Evolutionary conservation across 1,140 invertebrate genomes (phyloP).

Genomic region (Bombus turneri): DNA sequence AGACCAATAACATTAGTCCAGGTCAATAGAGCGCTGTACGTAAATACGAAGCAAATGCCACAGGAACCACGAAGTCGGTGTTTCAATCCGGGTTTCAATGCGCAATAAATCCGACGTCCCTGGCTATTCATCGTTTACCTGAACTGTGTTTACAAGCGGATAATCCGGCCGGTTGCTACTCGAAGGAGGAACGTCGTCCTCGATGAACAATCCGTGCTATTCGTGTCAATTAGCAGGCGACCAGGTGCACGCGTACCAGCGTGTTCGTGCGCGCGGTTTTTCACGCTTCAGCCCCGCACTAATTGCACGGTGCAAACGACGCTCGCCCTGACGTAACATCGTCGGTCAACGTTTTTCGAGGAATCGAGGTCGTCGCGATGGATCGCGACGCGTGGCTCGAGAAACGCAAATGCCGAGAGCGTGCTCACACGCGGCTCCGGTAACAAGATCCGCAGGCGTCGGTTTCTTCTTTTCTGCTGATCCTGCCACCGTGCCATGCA

Average conservation of each 20-base stretch:
- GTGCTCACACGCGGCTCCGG: conserved; percentile 7
- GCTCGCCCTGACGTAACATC: conserved; percentile 21
- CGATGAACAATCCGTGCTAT: conserved; percentile 58
- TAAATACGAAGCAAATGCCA: no score
- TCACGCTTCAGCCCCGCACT: conserved; percentile 33
- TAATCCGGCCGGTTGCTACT: conserved; percentile 36
- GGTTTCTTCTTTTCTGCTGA: conserved; percentile 46
- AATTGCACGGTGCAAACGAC: conserved; percentile 59
- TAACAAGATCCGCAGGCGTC: conserved; percentile 33
- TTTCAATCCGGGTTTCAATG: background rate
- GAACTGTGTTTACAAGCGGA: conserved; percentile 1
- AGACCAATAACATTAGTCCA: fast-evolving
- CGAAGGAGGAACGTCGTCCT: conserved; percentile 50
- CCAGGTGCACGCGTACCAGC: conserved; percentile 57
- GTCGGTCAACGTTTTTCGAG: conserved; percentile 30
- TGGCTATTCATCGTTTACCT: background rate
- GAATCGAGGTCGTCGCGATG: conserved; percentile 48
- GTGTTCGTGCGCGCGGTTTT: background rate
- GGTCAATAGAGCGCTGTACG: fast-evolving
- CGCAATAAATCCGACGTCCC: background rate
- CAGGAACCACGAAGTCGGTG: background rate
- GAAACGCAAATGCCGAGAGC: background rate
- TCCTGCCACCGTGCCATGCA: conserved; percentile 13
- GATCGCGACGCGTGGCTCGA: conserved; percentile 7
- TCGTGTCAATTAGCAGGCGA: conserved; percentile 60